Evolutionary conservation across 2,888 invertebrate species (phyloP), one percentile per base, ranked within the genome.

Genomic region (Melipona beecheii): DNA sequence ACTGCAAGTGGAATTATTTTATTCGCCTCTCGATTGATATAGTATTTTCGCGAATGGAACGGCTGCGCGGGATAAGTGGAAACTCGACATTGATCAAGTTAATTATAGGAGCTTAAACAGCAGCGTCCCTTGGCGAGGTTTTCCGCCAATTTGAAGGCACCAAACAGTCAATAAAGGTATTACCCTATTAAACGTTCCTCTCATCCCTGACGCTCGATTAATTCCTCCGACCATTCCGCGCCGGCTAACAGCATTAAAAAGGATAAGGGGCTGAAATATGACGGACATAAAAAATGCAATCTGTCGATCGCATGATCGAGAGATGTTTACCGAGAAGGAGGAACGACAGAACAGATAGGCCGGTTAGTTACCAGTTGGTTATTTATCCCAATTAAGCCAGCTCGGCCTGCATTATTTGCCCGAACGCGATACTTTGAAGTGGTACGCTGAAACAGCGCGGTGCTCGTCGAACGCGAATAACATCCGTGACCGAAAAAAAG

Each of bases 331-430:
- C 19, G 24, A 49, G 36, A 49, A 49, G 27, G 21, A 52, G 62
- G 24, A 71, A 69, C 11, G 49, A 58, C 49, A 2, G n/a, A 21
- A 58, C 49, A 2, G n/a, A 21, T 27, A 27, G 49, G 4, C 21
- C 24, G n/a, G 17, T 21, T 27, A 17, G 31, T 21, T n/a, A 4
- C 15, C 65, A 27, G 11, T 36, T 5, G 4, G 27, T 21, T 75
- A 78, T 43, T 52, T 62, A 75, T 36, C 36, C 75, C 75, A 21
- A 50, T 68, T 56, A 75, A 66, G 66, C 36, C 49, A 60, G 13
- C 56, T n/a, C 17, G 24, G 17, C 24, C 50, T 15, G 54, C 11
- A 21, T 31, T 64, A 50, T 66, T 78, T 66, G 52, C 24, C 9
- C 65, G 50, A 31, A 31, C 36, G 69, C 36, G 69, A 17, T 73